These are phyloP conservation scores for Virgularia gustaviana DNA, from an alignment of 92 coral and sea anemone genomes.

Conservation along the genomic window DNA sequence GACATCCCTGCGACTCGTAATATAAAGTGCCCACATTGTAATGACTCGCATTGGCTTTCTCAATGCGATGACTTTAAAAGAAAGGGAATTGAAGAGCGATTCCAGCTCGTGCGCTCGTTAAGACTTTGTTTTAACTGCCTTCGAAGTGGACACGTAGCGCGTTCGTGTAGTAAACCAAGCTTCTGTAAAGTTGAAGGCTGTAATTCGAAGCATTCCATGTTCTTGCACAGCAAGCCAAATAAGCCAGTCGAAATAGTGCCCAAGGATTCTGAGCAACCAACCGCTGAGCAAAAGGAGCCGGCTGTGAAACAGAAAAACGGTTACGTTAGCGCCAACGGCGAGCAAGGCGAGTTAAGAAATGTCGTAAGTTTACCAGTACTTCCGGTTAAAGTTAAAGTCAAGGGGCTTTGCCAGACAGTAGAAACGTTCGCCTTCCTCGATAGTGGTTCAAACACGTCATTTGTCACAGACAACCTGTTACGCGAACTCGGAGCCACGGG, in stretches of 20 bases:
- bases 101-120: slow-evolving; percentile 31
- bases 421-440: slow-evolving; percentile 49
- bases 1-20: not conserved
- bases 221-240: not conserved
- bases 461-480: slow-evolving; percentile 33
- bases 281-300: not conserved
- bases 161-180: slow-evolving; percentile 45
- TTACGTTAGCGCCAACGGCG: slow-evolving; percentile 18
- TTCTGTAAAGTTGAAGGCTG: slow-evolving; percentile 62
- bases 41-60: slow-evolving; percentile 45
- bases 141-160: slow-evolving; percentile 44
- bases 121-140: slow-evolving; percentile 57
- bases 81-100: too few species aligned
- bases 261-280: too few species aligned
- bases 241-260: not conserved
- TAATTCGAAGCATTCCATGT: slow-evolving; percentile 39
- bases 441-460: slow-evolving; percentile 35
- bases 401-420: not conserved
- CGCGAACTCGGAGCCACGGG: slow-evolving; percentile 29
- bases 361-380: slow-evolving; percentile 18
- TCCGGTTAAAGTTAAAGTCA: slow-evolving; percentile 34
- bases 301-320: slow-evolving; percentile 21
- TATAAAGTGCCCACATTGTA: not conserved
- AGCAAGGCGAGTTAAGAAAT: not conserved
- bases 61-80: slow-evolving; percentile 40